A percentile compares a stretch with the other conserved stretches of the same genome.
phyloP scores from a whole-genome alignment of 2,797 vertebrate genomes.

The Chloroceryle amazona region DNA sequence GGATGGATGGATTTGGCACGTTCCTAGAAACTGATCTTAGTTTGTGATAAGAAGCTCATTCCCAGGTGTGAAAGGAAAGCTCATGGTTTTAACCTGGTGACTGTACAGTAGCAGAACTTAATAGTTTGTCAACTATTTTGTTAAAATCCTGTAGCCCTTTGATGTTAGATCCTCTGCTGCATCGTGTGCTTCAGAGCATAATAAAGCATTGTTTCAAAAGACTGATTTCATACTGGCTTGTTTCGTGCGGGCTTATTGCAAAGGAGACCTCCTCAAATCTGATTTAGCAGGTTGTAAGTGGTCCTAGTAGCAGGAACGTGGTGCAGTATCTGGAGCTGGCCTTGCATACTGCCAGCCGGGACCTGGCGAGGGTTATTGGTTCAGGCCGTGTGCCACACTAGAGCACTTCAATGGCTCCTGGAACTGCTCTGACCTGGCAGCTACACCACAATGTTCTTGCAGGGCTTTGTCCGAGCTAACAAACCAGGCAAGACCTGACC shows the following conservation, averaged over 20 bases:
- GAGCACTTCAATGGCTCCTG: background rate
- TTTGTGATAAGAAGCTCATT: slow-evolving; percentile 84
- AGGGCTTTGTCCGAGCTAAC: background rate
- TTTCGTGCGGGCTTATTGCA: background rate
- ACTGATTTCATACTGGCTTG: background rate
- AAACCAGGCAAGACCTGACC: background rate
- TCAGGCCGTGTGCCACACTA: background rate
- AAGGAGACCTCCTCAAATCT: background rate
- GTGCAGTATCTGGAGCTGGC: background rate
- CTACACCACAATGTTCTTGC: rapidly evolving
- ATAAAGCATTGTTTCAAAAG: slow-evolving; percentile 14
- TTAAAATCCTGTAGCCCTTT: slow-evolving; percentile 23
- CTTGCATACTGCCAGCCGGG: background rate
- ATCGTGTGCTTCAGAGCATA: background rate
- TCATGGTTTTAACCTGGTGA: slow-evolving; percentile 72
- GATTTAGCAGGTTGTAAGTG: background rate
- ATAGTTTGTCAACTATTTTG: slow-evolving; percentile 65
- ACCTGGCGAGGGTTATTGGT: background rate
- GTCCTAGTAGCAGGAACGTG: background rate
- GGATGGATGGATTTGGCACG: slow-evolving; percentile 84
- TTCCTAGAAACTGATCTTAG: slow-evolving; percentile 87
- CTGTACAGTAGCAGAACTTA: slow-evolving; percentile 72
- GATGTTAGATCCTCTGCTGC: slow-evolving; percentile 38
- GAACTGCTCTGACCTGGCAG: background rate
- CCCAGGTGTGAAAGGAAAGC: slow-evolving; percentile 86